Base-by-base conservation (phyloP, 2,113 vertebrate genomes). In the Uropsilus gracilis region DNA sequence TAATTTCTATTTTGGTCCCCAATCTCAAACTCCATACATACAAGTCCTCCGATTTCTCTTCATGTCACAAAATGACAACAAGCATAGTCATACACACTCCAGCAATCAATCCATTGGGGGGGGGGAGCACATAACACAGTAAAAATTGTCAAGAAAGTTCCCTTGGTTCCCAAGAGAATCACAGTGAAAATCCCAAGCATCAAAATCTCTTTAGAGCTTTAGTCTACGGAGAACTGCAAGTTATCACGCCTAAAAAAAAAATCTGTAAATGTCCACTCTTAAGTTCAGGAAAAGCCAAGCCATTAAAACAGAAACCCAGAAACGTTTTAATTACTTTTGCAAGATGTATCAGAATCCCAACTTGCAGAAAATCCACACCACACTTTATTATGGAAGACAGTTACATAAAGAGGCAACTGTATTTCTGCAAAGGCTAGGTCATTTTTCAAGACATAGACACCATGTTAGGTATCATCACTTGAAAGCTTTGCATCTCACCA, bases 331-430 rank as follows among this genome's bases (percentile, higher is more conserved):
- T 34, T 64, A 48, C 42, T 82, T 91, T 85, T 77, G 57, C 16
- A 84, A 76, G 57, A 59, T 20, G 63, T 82, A 93, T 37, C 82
- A 86, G 73, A 92, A 93, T 80, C 73, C 64, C 32, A 63, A 48
- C 24, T 75, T 82, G 69, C 48, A 26, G 61, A 88, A 92, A 96
- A 90, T 26, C 20, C 28, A 53, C 2, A 17, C 24, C 57, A 42
- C 37, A 71, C 1, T 42, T 71, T 48, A 46, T 46, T 34, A 78
- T 18, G 24, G 76, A 95, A 90, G 12, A 55, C 28, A 7, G 37
- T 80, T 93, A 94, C 22, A 10, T 59, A 78, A 83, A 75, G 32
- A 85, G n/a, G 7, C 34, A 59, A 73, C 16, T 12, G 3, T 57
- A 50, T 44, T 89, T 90, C 78, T 53, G 50, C 39, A 76, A 53